Conservation (phyloP, 2,113 vertebrate species). For the Coregonus clupeaformis region DNA sequence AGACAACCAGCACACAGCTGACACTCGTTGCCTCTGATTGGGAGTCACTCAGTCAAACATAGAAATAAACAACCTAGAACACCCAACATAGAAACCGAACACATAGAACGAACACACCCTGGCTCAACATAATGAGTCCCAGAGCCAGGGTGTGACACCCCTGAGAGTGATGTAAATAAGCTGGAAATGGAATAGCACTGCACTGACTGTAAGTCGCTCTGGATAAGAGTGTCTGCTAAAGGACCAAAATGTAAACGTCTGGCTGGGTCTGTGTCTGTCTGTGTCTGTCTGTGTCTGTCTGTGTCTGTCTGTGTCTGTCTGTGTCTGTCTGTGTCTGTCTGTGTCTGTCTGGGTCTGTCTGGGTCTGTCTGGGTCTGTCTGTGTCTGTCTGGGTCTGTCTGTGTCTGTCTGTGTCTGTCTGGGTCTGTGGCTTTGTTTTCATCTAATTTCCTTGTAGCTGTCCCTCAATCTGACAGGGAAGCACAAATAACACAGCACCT, state of each 20-base stretch:
- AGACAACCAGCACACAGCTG: too few relatives aligned
- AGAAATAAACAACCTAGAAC: too few relatives aligned
- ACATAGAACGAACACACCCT: too few relatives aligned
- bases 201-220: not conserved
- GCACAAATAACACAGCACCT: conserved; percentile 1
- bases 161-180: too few relatives aligned
- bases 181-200: too few relatives aligned
- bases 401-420: not conserved
- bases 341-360: not conserved
- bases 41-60: too few relatives aligned
- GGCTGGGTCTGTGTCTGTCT: not conserved
- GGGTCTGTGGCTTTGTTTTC: not conserved
- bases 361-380: not conserved
- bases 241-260: too few relatives aligned
- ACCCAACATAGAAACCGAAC: too few relatives aligned
- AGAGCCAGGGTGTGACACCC: too few relatives aligned
- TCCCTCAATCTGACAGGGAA: not conserved
- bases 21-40: too few relatives aligned
- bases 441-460: not conserved
- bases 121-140: too few relatives aligned
- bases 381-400: not conserved
- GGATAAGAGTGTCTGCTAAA: not conserved
- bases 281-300: not conserved
- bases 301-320: not conserved
- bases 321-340: not conserved